These are phyloP conservation scores for Lophius americanus DNA, from an alignment of 2,797 vertebrate species.

Conservation along the genomic window DNA sequence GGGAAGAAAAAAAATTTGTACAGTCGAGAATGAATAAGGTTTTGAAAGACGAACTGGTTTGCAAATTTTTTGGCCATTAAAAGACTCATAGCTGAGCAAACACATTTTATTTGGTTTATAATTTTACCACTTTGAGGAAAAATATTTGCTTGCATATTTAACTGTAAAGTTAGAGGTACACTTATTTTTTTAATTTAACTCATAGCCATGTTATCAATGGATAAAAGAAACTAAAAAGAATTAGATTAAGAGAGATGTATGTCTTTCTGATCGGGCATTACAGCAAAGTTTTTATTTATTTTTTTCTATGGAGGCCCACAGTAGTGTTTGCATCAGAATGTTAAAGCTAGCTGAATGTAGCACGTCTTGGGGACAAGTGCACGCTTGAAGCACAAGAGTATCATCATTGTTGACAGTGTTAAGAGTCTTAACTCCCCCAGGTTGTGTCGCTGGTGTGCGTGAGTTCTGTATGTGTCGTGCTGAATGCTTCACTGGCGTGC, in stretches of 20 bases:
- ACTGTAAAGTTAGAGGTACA: slow-evolving; percentile 43
- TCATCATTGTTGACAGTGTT: slow-evolving; percentile 35
- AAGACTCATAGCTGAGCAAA: slow-evolving; percentile 47
- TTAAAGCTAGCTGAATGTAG: slow-evolving; percentile 46
- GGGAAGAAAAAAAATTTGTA: slow-evolving; percentile 1
- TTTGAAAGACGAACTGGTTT: slow-evolving; percentile 51
- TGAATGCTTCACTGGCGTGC: slow-evolving; percentile 63
- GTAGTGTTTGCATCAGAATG: slow-evolving; percentile 47
- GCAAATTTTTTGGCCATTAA: slow-evolving; percentile 56
- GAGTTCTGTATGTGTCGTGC: slow-evolving; percentile 51
- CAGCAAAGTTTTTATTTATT: slow-evolving; percentile 23
- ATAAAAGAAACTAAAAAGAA: background rate
- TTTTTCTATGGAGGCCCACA: slow-evolving; percentile 28
- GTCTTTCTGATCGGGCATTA: slow-evolving; percentile 45
- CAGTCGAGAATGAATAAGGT: slow-evolving; percentile 24
- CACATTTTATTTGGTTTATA: slow-evolving; percentile 35
- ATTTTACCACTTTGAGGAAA: slow-evolving; percentile 41
- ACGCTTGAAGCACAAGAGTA: slow-evolving; percentile 53
- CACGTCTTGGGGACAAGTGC: slow-evolving; percentile 31
- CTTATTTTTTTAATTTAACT: slow-evolving; percentile 12
- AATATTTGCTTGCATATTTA: slow-evolving; percentile 18
- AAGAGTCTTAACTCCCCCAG: slow-evolving; percentile 42
- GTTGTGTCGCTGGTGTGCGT: slow-evolving; percentile 62
- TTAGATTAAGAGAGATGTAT: background rate
- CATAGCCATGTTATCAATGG: slow-evolving; percentile 35